These are phyloP conservation scores for Harpalus rubripes DNA, from an alignment of 2,888 invertebrate genomes.

Conservation along the genomic window DNA sequence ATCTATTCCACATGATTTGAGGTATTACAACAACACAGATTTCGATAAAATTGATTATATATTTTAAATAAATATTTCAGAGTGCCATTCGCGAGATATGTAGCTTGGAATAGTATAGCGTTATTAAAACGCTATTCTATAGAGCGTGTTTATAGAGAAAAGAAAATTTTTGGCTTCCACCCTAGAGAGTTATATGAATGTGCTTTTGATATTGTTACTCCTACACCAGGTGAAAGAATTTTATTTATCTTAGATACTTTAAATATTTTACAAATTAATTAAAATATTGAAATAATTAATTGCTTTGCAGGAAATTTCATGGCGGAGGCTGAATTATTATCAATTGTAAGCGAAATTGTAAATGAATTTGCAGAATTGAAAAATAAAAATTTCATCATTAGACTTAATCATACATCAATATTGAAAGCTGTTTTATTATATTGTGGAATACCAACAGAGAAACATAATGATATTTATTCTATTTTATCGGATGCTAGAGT, in stretches of 20 bases:
- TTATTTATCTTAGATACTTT: slow-evolving; percentile 37
- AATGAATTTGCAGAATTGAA: slow-evolving; percentile 83
- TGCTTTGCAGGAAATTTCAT: slow-evolving; percentile 82
- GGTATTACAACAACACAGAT: slow-evolving; percentile 77
- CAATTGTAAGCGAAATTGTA: slow-evolving; percentile 87
- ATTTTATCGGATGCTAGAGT: slow-evolving; percentile 79
- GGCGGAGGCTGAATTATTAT: slow-evolving; percentile 92
- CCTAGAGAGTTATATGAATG: slow-evolving; percentile 94
- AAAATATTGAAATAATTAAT: neutral
- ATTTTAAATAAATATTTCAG: slow-evolving; percentile 73
- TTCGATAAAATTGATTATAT: neutral
- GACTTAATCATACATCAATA: slow-evolving; percentile 89
- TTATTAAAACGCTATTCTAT: slow-evolving; percentile 91
- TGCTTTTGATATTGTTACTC: slow-evolving; percentile 94
- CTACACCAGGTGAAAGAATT: slow-evolving; percentile 80
- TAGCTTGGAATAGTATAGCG: slow-evolving; percentile 88
- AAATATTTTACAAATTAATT: neutral
- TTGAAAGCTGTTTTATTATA: slow-evolving; percentile 87
- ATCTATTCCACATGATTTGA: slow-evolving; percentile 90
- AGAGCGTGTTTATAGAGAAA: slow-evolving; percentile 91
- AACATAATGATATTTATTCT: slow-evolving; percentile 79
- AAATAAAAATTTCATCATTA: slow-evolving; percentile 84
- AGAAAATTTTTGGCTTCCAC: slow-evolving; percentile 88
- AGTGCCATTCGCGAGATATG: slow-evolving; percentile 89
- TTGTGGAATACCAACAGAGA: slow-evolving; percentile 87